A percentile compares a stretch with the other conserved stretches of the same genome.
Conservation (phyloP, 2,888 invertebrate genomes). For the Phorcus lineatus region DNA sequence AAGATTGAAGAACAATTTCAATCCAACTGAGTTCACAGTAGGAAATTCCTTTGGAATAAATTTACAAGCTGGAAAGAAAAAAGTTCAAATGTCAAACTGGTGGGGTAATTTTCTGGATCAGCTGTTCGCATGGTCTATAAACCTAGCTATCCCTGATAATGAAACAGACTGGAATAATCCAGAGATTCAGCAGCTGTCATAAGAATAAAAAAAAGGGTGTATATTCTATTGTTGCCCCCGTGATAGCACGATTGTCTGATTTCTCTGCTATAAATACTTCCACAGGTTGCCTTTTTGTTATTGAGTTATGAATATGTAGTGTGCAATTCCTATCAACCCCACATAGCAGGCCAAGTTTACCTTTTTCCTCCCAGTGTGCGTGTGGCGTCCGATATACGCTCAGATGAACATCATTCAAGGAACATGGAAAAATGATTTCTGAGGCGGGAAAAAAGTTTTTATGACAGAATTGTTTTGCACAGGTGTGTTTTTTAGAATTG, state of each 20-base stretch:
- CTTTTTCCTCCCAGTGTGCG: neutral
- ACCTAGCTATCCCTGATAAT: neutral
- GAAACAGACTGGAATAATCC: neutral
- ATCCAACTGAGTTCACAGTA: neutral
- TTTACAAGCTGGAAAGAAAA: neutral
- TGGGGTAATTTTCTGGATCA: neutral
- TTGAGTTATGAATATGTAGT: constrained; percentile 18
- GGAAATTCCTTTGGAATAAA: neutral
- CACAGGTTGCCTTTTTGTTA: neutral
- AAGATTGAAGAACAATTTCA: neutral
- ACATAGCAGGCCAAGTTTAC: neutral
- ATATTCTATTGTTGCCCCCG: neutral
- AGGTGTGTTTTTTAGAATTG: constrained; percentile 10
- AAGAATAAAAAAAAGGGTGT: neutral
- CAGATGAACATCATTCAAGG: constrained; percentile 13
- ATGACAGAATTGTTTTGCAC: constrained; percentile 21
- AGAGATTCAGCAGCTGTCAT: neutral
- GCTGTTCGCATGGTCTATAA: neutral
- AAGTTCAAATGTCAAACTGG: neutral
- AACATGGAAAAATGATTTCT: constrained; percentile 24
- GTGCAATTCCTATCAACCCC: neutral
- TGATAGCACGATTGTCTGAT: neutral
- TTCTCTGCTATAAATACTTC: constrained; percentile 4
- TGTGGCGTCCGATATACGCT: constrained; percentile 9
- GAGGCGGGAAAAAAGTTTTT: constrained; percentile 2